Conservation (phyloP, 1,140 invertebrate species). For the Chrysopa pallens region DNA sequence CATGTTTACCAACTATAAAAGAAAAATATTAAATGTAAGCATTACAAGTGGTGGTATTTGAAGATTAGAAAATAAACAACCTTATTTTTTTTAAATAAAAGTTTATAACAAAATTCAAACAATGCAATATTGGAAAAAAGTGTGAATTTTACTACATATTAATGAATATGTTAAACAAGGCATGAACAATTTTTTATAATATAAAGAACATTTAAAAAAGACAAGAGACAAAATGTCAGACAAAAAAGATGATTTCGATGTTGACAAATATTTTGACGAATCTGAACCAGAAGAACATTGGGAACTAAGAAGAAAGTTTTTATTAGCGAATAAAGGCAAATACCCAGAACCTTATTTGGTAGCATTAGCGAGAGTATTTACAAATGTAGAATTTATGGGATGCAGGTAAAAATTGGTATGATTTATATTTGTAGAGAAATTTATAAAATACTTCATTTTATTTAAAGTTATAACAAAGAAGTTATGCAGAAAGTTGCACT, state of each 20-base stretch:
- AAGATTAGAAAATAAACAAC: too few species aligned
- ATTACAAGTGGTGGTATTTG: too few species aligned
- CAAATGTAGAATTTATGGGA: conserved; percentile 66
- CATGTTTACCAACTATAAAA: too few species aligned
- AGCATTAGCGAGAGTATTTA: conserved; percentile 63
- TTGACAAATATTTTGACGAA: conserved; percentile 42
- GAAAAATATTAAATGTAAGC: too few species aligned
- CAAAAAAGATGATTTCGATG: conserved; percentile 26
- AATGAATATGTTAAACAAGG: too few species aligned
- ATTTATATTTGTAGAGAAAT: conserved; percentile 2
- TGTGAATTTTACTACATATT: too few species aligned
- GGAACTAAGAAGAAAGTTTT: conserved; percentile 54
- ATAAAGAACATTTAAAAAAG: too few species aligned
- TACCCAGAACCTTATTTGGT: conserved; percentile 55
- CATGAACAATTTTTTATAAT: too few species aligned
- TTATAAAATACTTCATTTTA: neutral
- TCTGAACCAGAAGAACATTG: conserved; percentile 70
- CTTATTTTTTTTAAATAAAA: too few species aligned
- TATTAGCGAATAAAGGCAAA: conserved; percentile 46
- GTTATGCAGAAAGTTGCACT: conserved; percentile 62
- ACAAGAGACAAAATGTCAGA: too few species aligned
- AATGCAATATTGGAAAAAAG: too few species aligned
- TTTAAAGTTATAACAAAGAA: conserved; percentile 36
- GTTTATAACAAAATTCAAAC: too few species aligned
- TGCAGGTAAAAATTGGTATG: conserved; percentile 39